A percentile compares a stretch with the other conserved stretches of the same genome.
Evolutionary conservation across 1,140 invertebrate genomes (phyloP).

Genomic region (Aporrectodea caliginosa): DNA sequence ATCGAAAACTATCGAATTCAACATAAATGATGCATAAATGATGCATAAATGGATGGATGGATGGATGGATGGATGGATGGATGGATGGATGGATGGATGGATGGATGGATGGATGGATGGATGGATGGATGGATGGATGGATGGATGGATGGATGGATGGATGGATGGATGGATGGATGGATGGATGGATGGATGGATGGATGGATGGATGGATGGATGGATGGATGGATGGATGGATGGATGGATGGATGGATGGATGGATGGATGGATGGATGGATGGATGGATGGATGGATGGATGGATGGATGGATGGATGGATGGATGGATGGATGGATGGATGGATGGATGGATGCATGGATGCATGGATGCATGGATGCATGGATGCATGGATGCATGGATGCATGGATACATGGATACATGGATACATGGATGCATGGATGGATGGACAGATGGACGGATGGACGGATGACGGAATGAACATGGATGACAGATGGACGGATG

Average conservation of each 20-base stretch:
- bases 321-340: constrained; percentile 10
- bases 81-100: background rate
- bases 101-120: background rate
- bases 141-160: background rate
- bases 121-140: background rate
- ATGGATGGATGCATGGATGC: background rate
- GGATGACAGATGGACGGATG: no score
- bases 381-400: background rate
- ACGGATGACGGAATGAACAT: constrained; percentile 3
- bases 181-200: background rate
- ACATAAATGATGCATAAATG: no score
- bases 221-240: background rate
- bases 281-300: constrained; percentile 26
- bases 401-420: background rate
- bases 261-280: constrained; percentile 26
- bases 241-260: constrained; percentile 22
- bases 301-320: constrained; percentile 17
- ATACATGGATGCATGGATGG: no score
- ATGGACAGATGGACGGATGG: no score
- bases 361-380: constrained; percentile 4
- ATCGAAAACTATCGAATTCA: no score
- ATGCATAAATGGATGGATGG: constrained; percentile 4
- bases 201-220: background rate
- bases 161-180: background rate
- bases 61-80: background rate